phyloP scores from a whole-genome alignment of 1,140 invertebrate species.

The Mya arenaria region DNA sequence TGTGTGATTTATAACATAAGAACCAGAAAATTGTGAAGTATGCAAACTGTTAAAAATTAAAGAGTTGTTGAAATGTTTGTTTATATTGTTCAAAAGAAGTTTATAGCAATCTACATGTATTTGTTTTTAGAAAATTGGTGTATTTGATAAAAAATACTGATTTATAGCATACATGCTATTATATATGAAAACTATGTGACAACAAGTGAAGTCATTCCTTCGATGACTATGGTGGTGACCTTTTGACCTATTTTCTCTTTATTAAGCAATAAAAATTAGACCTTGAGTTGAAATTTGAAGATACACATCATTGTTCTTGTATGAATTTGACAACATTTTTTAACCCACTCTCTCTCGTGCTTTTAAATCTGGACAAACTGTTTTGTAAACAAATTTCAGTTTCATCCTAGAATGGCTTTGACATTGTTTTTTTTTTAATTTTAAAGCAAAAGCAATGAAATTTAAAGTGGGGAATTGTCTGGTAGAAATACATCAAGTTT shows the following conservation, averaged over 20 bases:
- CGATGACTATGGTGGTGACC: not conserved
- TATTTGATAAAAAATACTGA: not conserved
- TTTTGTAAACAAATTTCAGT: not conserved
- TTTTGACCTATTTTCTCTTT: not conserved
- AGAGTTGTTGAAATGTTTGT: not conserved
- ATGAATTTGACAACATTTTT: no score
- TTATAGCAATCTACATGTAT: not conserved
- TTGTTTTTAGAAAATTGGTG: not conserved
- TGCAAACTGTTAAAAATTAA: no score
- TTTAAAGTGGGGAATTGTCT: not conserved
- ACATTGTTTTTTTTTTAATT: not conserved
- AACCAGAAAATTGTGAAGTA: not conserved
- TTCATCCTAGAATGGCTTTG: not conserved
- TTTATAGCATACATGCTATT: not conserved
- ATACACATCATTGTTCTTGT: no score
- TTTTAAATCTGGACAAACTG: not conserved
- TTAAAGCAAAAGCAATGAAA: not conserved
- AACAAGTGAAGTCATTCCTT: not conserved
- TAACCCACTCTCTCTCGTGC: no score
- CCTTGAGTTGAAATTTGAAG: no score
- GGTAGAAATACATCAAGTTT: not conserved
- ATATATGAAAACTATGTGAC: not conserved
- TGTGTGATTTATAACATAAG: not conserved
- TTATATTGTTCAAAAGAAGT: not conserved
- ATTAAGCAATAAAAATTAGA: no score